A percentile compares a stretch with the other conserved stretches of the same genome.
Conservation (phyloP, 2,113 vertebrate species). For the Oceanites oceanicus region DNA sequence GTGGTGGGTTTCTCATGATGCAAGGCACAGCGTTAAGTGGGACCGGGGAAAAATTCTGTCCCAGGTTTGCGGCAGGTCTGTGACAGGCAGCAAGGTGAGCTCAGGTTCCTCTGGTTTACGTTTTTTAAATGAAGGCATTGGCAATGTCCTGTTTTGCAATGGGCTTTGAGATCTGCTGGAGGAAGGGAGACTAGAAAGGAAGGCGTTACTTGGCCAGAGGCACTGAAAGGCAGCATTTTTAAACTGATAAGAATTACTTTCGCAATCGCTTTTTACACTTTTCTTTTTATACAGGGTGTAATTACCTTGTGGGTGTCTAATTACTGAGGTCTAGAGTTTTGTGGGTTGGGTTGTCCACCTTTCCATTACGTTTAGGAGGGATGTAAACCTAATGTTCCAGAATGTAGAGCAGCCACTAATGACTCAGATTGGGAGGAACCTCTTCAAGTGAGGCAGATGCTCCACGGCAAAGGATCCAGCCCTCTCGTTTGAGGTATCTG, state of each 20-base stretch:
- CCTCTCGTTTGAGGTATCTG: neutral
- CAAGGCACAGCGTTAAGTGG: neutral
- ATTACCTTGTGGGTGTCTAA: conserved; percentile 46
- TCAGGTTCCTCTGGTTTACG: neutral
- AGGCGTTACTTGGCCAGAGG: neutral
- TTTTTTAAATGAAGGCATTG: neutral
- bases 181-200: neutral
- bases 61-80: neutral
- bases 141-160: neutral
- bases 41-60: neutral
- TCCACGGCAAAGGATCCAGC: neutral
- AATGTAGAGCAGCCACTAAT: neutral
- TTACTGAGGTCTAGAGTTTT: conserved; percentile 3
- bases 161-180: neutral
- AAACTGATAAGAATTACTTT: neutral
- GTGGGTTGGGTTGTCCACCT: neutral
- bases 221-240: neutral
- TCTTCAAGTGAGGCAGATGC: neutral
- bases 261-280: neutral
- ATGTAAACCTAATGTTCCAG: neutral
- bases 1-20: neutral
- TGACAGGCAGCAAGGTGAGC: neutral
- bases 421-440: neutral
- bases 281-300: neutral
- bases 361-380: conserved; percentile 11